phyloP scores from a whole-genome alignment of 2,797 vertebrate genomes.

The Sandelia bainsii region DNA sequence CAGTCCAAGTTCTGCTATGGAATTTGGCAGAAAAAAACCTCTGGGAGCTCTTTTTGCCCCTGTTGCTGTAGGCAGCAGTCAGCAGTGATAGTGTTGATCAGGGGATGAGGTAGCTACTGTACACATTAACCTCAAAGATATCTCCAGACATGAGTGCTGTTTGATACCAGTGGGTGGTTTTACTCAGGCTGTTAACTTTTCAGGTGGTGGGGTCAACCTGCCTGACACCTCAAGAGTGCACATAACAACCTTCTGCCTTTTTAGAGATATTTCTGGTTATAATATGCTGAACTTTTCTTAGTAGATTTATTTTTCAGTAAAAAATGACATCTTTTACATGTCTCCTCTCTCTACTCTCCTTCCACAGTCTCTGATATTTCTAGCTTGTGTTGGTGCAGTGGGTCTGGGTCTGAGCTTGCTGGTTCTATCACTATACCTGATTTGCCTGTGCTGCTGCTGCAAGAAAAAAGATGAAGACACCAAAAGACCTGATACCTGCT shows the following conservation, averaged over 20 bases:
- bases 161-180: constrained; percentile 42
- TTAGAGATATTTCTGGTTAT: background rate
- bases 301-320: background rate
- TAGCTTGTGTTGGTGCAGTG: constrained; percentile 86
- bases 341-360: constrained; percentile 2
- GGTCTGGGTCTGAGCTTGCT: constrained; percentile 91
- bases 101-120: constrained; percentile 7
- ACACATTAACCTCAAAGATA: constrained; percentile 21
- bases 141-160: constrained; percentile 30
- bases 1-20: constrained; percentile 25
- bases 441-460: constrained; percentile 88
- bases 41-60: constrained; percentile 1
- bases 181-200: constrained; percentile 28
- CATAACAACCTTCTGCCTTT: background rate
- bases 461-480: constrained; percentile 82
- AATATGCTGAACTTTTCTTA: constrained; percentile 1
- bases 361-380: constrained; percentile 89
- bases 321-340: background rate
- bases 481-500: constrained; percentile 88
- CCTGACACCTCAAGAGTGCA: constrained; percentile 21
- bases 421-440: constrained; percentile 85
- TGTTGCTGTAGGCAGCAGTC: constrained; percentile 15
- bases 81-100: constrained; percentile 30
- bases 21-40: constrained; percentile 21
- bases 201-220: constrained; percentile 7